Evolutionary conservation across 2,888 invertebrate genomes (phyloP).

Genomic region (Phengaris alcon): DNA sequence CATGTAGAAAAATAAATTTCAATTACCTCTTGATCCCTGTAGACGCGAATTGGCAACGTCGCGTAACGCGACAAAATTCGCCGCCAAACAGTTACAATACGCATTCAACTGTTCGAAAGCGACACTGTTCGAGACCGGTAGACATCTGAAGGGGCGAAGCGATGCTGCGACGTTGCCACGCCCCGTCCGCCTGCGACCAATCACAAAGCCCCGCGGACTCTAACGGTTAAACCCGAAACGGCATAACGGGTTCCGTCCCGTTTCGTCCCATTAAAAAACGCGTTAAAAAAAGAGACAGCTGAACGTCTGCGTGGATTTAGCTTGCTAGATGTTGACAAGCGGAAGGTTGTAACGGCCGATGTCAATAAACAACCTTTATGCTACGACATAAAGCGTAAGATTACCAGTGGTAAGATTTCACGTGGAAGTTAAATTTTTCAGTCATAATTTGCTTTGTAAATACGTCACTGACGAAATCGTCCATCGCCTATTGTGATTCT

Average conservation of each 20-base stretch:
- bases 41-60: slow-evolving; percentile 64
- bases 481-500: slow-evolving; percentile 12
- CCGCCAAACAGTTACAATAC: slow-evolving; percentile 68
- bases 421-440: slow-evolving; percentile 19
- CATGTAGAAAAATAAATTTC: slow-evolving; percentile 42
- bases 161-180: slow-evolving; percentile 61
- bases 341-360: slow-evolving; percentile 27
- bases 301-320: slow-evolving; percentile 37
- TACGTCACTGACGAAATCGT: slow-evolving; percentile 18
- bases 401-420: not conserved
- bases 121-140: slow-evolving; percentile 61
- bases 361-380: slow-evolving; percentile 30
- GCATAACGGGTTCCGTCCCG: slow-evolving; percentile 40
- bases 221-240: slow-evolving; percentile 47
- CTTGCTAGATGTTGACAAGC: slow-evolving; percentile 35
- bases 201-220: slow-evolving; percentile 42
- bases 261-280: slow-evolving; percentile 39
- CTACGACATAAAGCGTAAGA: slow-evolving; percentile 12
- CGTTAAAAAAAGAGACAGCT: slow-evolving; percentile 44
- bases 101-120: slow-evolving; percentile 75
- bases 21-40: slow-evolving; percentile 65
- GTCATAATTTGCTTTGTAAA: slow-evolving; percentile 23
- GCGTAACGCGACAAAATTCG: slow-evolving; percentile 56
- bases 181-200: slow-evolving; percentile 59
- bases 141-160: slow-evolving; percentile 61